Evolutionary conservation across 1,140 invertebrate species (phyloP), one percentile per base, ranked within the genome.

Genomic region (Holcopasites calliopsidis): DNA sequence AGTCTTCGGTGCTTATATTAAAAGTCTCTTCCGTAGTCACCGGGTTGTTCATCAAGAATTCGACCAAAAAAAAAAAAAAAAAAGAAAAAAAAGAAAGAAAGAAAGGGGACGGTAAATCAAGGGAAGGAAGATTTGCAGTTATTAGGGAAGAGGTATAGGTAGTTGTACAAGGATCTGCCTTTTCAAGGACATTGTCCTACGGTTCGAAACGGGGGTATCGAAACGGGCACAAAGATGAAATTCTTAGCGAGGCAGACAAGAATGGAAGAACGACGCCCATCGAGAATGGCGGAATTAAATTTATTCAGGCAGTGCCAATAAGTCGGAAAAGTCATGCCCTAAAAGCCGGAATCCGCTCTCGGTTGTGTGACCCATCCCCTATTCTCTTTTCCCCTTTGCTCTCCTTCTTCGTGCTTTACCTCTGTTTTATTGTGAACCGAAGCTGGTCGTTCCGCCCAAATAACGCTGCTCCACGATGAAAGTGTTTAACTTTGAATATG

Each of bases 221-320:
- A 74, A 52, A 78, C 65, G 77, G 66, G 76, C 66, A 74, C 62
- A 80, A 85, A 83, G 83, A 87, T 87, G 86, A 88, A 89, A 89
- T 89, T 89, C 86, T 87, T 89, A 87, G 85, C 79, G 66, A 65
- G 55, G 47, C 69, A 61, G 84, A 76, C 65, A 72, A 76, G 82
- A 80, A 83, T 85, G 82, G 79, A 79, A 77, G 65, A 85, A 71
- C 58, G 55, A 61, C 54, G 76, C 66, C 77, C 71, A 70, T 75
- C 75, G 79, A 80, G 78, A 87, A 85, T 83, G 78, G 79, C 64
- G 82, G 85, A 87, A 89, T 89, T 88, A 88, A 89, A 89, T 89
- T 89, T 89, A 89, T 89, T 89, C 88, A 89, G 82, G 77, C 84
- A 85, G 85, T 88, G 81, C 77, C 88, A 89, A 89, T 88, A 89